Evolutionary conservation across 2,113 vertebrate species (phyloP).

Genomic region (Colaptes auratus): DNA sequence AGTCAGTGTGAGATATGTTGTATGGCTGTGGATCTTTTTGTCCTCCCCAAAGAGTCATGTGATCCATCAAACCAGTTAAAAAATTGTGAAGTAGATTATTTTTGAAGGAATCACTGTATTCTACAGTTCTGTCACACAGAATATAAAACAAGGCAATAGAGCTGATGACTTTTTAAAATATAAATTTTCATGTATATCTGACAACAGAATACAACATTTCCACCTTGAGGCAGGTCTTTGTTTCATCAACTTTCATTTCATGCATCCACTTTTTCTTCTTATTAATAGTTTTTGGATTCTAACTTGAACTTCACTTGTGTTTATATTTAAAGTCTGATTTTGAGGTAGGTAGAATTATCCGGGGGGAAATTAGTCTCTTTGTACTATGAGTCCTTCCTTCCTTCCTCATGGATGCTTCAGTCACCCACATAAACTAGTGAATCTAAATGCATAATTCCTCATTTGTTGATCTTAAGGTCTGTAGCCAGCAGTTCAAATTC

Average conservation of each 20-base stretch:
- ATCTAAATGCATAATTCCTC: background rate
- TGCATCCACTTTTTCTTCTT: background rate
- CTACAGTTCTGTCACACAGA: background rate
- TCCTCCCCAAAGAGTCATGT: rapidly evolving
- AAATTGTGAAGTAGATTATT: background rate
- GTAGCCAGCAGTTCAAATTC: background rate
- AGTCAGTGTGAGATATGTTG: background rate
- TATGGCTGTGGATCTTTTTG: background rate
- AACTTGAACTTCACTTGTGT: background rate
- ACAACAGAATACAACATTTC: background rate
- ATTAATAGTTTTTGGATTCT: background rate
- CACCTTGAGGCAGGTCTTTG: background rate
- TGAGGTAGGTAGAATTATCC: background rate
- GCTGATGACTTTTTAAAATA: background rate
- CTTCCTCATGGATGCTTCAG: background rate
- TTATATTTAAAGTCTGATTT: background rate
- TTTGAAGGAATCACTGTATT: background rate
- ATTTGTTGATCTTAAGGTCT: background rate
- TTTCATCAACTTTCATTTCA: background rate
- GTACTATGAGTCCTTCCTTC: background rate
- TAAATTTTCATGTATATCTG: background rate
- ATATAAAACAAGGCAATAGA: background rate
- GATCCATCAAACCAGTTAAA: background rate
- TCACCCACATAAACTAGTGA: background rate
- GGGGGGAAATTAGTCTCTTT: background rate